Conservation (phyloP, 2,797 vertebrate genomes). For the Sciurus vulgaris region DNA sequence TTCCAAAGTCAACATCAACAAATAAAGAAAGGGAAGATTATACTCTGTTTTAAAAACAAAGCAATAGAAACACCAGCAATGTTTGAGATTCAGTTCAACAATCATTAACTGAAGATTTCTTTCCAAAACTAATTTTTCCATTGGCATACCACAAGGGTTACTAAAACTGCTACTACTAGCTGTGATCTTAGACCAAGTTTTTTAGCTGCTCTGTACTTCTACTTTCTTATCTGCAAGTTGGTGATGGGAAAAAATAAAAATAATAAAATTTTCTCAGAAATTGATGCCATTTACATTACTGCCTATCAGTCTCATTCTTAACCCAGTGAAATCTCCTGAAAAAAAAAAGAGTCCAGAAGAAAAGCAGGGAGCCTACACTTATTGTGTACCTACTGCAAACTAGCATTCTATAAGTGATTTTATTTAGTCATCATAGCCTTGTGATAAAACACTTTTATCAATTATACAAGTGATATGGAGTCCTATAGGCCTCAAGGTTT, state of each 20-base stretch:
- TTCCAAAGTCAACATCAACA: neutral
- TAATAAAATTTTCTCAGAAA: neutral
- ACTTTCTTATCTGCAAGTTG: slow-evolving; percentile 19
- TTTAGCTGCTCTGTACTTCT: neutral
- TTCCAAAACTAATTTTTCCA: no score
- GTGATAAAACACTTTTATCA: neutral
- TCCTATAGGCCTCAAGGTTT: neutral
- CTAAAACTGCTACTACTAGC: neutral
- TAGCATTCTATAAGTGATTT: neutral
- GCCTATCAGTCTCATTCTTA: slow-evolving; percentile 20
- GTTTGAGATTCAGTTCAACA: neutral
- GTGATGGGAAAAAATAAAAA: neutral
- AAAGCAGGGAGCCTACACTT: neutral
- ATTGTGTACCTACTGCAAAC: neutral
- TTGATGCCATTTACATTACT: neutral
- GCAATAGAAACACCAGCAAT: neutral
- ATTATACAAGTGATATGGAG: neutral
- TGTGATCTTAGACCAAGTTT: neutral
- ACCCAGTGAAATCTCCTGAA: neutral
- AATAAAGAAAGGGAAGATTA: neutral
- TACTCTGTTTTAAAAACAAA: neutral
- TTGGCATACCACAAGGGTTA: neutral
- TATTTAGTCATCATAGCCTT: neutral
- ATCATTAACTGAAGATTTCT: neutral
- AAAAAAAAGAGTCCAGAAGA: neutral